phyloP scores from a whole-genome alignment of 2,113 vertebrate species.

The Hassar affinis region DNA sequence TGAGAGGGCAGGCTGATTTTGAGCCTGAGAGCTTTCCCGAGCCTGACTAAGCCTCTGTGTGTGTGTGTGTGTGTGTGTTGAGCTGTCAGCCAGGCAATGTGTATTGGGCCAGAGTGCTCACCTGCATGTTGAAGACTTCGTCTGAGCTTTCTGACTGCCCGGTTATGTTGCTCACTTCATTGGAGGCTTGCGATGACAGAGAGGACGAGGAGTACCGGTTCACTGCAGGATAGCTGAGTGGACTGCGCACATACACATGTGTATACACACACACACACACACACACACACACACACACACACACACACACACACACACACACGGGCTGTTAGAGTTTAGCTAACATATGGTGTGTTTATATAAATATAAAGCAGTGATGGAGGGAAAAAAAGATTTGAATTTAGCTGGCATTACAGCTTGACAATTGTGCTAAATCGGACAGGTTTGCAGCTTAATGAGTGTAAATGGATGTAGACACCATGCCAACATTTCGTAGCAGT shows the following conservation, averaged over 20 bases:
- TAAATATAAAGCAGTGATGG: conserved; percentile 3
- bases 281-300: conserved; percentile 4
- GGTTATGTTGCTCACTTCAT: conserved; percentile 98
- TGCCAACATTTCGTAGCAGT: neutral
- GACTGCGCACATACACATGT: conserved; percentile 63
- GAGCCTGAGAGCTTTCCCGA: conserved; percentile 13
- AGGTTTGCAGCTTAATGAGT: conserved; percentile 22
- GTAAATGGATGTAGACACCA: conserved; percentile 7
- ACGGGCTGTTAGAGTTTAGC: conserved; percentile 4
- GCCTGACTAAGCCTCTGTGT: conserved; percentile 4
- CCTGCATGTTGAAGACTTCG: conserved; percentile 99
- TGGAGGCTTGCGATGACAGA: conserved; percentile 96
- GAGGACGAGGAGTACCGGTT: conserved; percentile 98
- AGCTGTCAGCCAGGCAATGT: conserved; percentile 3
- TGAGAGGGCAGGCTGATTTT: conserved; percentile 30
- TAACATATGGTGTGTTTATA: conserved; percentile 24
- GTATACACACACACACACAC: conserved; percentile 27
- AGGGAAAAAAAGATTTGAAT: neutral
- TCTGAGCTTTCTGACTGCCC: conserved; percentile 98
- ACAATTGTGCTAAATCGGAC: neutral
- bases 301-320: conserved; percentile 16
- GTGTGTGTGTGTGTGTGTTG: conserved; percentile 14
- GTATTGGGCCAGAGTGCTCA: conserved; percentile 58
- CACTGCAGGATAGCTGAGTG: conserved; percentile 89
- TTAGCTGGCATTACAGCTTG: conserved; percentile 14